Base-by-base conservation (phyloP, 1,140 invertebrate genomes). In the Triops cancriformis region DNA sequence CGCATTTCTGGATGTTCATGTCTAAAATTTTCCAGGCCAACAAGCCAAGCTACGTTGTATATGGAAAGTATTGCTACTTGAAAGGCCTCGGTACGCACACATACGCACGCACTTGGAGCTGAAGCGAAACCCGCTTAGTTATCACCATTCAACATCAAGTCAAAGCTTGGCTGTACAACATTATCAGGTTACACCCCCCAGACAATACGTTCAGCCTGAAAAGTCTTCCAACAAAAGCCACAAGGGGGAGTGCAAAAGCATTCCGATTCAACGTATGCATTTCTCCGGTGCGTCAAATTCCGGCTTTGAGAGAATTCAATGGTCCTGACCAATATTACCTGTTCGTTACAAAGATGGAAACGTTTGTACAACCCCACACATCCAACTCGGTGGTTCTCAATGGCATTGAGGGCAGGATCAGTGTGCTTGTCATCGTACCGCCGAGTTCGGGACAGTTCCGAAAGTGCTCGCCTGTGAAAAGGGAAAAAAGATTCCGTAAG, bases 301-400 rank as follows among this genome's bases (percentile, higher is more conserved):
- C 23, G 51, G 18, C 18, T 64, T 64, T 37, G 2, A 37, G 31
- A 9, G 51, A 64, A 64, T 64, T 64, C 51, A 64, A 64, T 64
- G 51, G 23, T 18, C 51, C 9, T 64, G 23, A 64, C 51, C 51
- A 28, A 80, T 80, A 18, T 85, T 85, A 91, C 90, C 87, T 91
- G 87, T 79, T 88, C 89, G 84, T 92, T 92, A 83, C 91, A 93
- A 64, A 91, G 86, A 82, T 89, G 88, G 85, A 92, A 91, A 80
- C 89, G 85, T 80, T 89, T 90, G 79, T 88, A 87, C 73, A 90
- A 86, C 12, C 91, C 91, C 64, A 90, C 86, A 83, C 91, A 92
- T 79, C 74, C 74, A 31, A 75, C 74, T 42, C 37, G 43, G 23
- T 42, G 37, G 23, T 45, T 31, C 37, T 75, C 74, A 75, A 41